Conservation (phyloP, 1,140 invertebrate species). For the Cotesia glomerata region DNA sequence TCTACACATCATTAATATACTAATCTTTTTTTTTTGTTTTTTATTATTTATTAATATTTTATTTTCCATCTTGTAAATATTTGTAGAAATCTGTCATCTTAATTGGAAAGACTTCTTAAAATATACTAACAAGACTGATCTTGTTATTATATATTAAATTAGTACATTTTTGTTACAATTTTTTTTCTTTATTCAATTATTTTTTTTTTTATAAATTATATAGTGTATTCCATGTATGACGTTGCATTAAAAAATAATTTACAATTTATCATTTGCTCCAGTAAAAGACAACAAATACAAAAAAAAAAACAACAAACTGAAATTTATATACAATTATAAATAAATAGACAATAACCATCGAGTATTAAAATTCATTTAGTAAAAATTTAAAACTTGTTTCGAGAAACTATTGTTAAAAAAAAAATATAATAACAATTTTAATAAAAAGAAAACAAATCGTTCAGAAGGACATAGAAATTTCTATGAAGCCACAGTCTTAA, state of each 20-base stretch:
- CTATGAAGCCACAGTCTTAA: conserved; percentile 52
- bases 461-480: conserved; percentile 20
- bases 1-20: too few species aligned
- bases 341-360: conserved; percentile 45
- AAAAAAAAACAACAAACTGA: conserved; percentile 40
- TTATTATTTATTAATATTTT: too few species aligned
- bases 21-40: too few species aligned
- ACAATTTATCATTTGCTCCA: conserved; percentile 36
- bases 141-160: too few species aligned
- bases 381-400: not conserved
- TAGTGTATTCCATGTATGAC: too few species aligned
- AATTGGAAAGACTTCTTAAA: too few species aligned
- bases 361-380: not conserved
- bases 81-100: too few species aligned
- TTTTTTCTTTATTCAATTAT: too few species aligned
- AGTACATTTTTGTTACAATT: too few species aligned
- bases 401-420: not conserved
- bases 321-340: conserved; percentile 55
- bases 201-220: too few species aligned
- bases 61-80: too few species aligned
- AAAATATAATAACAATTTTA: not conserved
- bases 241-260: conserved; percentile 10
- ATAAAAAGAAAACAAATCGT: not conserved
- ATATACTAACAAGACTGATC: too few species aligned
- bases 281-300: conserved; percentile 37